Evolutionary conservation across 2,113 vertebrate genomes (phyloP).

Genomic region (Oryzias celebensis): DNA sequence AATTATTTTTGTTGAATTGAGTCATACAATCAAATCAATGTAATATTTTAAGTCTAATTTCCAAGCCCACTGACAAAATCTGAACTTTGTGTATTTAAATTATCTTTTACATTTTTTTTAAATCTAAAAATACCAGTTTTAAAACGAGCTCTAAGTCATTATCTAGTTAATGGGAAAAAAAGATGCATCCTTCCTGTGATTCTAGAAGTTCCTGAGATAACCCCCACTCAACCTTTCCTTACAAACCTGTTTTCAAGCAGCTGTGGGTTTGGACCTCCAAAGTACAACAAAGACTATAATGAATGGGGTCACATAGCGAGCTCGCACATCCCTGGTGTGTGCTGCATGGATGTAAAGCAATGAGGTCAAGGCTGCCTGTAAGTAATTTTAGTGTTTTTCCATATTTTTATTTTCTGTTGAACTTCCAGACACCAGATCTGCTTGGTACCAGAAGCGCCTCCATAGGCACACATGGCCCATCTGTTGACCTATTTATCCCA

Average conservation of each 20-base stretch:
- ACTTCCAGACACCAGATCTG: constrained; percentile 40
- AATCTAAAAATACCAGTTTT: too few relatives aligned
- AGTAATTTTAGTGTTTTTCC: constrained; percentile 13
- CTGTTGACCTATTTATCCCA: constrained; percentile 65
- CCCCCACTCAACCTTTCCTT: not conserved
- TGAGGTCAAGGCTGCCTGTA: constrained; percentile 41
- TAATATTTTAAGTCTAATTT: too few relatives aligned
- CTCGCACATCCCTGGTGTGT: constrained; percentile 22
- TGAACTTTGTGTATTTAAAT: too few relatives aligned
- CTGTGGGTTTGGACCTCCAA: constrained; percentile 14
- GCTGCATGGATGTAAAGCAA: constrained; percentile 49
- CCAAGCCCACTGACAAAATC: too few relatives aligned
- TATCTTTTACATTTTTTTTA: too few relatives aligned
- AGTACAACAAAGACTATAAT: constrained; percentile 31
- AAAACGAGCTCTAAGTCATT: too few relatives aligned
- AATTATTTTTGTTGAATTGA: too few relatives aligned
- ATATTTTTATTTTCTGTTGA: constrained; percentile 32
- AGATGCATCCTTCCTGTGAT: too few relatives aligned
- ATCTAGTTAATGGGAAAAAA: too few relatives aligned
- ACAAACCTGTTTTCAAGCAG: not conserved
- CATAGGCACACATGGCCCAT: constrained; percentile 46
- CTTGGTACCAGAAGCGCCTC: constrained; percentile 35
- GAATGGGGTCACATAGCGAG: constrained; percentile 22
- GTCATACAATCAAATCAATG: too few relatives aligned
- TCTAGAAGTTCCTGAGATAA: too few relatives aligned